A percentile compares a stretch with the other conserved stretches of the same genome.
These are phyloP conservation scores for Pyrocephalus nanus DNA, from an alignment of 2,797 vertebrate genomes.

Conservation along the genomic window DNA sequence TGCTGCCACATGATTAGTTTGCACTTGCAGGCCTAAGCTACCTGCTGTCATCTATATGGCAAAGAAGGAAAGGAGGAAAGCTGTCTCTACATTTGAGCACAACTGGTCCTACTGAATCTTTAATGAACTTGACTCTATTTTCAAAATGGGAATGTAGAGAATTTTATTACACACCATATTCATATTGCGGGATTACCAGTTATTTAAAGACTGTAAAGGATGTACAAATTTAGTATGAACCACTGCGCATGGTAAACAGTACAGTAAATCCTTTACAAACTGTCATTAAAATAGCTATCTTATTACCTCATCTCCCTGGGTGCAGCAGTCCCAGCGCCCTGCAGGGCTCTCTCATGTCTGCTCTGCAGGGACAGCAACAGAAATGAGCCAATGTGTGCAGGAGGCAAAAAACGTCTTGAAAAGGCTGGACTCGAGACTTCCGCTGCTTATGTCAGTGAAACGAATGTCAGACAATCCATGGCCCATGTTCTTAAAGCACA, in stretches of 20 bases:
- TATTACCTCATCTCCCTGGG: not conserved
- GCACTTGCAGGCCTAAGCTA: not conserved
- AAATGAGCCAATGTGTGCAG: not conserved
- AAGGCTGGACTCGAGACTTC: not conserved
- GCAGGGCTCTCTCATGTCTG: not conserved
- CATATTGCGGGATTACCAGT: not conserved
- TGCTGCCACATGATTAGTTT: not conserved
- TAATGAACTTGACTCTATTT: not conserved
- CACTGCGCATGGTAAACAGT: not conserved
- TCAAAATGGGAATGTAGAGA: not conserved
- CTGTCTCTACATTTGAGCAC: not conserved
- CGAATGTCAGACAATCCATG: not conserved
- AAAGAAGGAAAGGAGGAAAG: not conserved
- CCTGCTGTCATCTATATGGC: not conserved
- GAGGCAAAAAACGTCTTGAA: fast-evolving
- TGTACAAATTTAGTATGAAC: not conserved
- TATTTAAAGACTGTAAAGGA: not conserved
- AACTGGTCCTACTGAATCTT: not conserved
- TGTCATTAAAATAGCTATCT: not conserved
- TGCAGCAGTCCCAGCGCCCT: not conserved
- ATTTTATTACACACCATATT: not conserved
- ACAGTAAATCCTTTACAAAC: slow-evolving; percentile 40
- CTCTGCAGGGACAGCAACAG: not conserved
- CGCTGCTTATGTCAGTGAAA: not conserved
- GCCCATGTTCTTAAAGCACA: not conserved